phyloP scores from a whole-genome alignment of 1,140 invertebrate species.

The Physella acuta region DNA sequence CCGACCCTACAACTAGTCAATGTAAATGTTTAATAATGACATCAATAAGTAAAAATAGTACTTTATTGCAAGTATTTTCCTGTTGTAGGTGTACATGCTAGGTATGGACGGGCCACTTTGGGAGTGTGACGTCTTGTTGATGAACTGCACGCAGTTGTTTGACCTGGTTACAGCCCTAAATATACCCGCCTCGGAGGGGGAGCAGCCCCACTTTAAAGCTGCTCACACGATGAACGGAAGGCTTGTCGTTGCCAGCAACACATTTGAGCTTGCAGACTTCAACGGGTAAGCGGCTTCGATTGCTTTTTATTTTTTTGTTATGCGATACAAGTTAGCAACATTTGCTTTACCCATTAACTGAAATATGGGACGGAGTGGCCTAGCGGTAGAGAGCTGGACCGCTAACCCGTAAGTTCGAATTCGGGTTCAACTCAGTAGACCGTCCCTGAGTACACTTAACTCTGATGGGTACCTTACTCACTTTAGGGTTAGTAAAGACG shows the following conservation, averaged over 20 bases:
- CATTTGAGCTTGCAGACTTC: slow-evolving; percentile 33
- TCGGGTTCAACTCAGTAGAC: too few species aligned
- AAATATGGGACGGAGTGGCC: too few species aligned
- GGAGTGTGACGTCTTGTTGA: slow-evolving; percentile 31
- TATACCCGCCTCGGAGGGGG: slow-evolving; percentile 24
- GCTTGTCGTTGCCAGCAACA: slow-evolving; percentile 34
- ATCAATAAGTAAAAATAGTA: too few species aligned
- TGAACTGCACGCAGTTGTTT: slow-evolving; percentile 32
- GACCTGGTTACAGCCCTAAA: slow-evolving; percentile 28
- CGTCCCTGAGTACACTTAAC: too few species aligned
- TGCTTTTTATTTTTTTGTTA: neutral
- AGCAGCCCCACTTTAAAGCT: slow-evolving; percentile 37
- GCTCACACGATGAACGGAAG: slow-evolving; percentile 35
- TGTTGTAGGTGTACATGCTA: slow-evolving; percentile 34
- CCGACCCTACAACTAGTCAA: too few species aligned
- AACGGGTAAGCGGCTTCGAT: slow-evolving; percentile 16
- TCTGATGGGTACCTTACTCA: too few species aligned
- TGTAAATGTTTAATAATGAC: too few species aligned
- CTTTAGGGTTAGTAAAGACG: too few species aligned
- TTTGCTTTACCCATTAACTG: too few species aligned
- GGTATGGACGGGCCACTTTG: slow-evolving; percentile 37
- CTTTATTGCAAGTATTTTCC: neutral
- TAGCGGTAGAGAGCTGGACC: too few species aligned
- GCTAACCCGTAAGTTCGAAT: too few species aligned
- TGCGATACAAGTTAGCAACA: too few species aligned